Base-by-base conservation (phyloP, 2,888 invertebrate species). In the Phortica okadai region DNA sequence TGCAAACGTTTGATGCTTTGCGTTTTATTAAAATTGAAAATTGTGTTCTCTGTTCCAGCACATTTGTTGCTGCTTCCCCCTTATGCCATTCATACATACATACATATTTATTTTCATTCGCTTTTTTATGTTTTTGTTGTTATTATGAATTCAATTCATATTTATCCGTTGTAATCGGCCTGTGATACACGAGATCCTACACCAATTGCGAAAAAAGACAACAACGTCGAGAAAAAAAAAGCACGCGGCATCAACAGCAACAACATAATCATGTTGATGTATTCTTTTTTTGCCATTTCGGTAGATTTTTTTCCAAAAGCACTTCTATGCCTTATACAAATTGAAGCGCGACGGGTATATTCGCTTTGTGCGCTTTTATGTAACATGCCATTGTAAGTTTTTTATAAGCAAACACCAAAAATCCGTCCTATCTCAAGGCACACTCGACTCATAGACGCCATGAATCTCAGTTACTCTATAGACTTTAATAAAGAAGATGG, bases 111-210 rank as follows among this genome's bases (percentile, higher is more conserved):
- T 66, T 6, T 67, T 45, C 16, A 59, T 58, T 45, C 56, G 67
- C 64, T 76, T 56, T 56, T n/a, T n/a, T n/a, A 16, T 25, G 62
- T 42, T 73, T 42, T 73, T 73, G 50, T 70, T 58, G 58, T 73
- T 11, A 33, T 73, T 73, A 54, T 58, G 25, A 56, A 54, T 73
- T 56, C 33, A 14, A 41, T 45, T 70, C 54, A 25, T 73, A 25
- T 58, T 41, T 73, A 74, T 73, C 78, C 62, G 78, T 79, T 81
- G 81, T 83, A 81, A 84, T 82, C 82, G 80, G 78, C 79, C 81
- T 84, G 82, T 83, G 82, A 79, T 83, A 83, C 82, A 83, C 70
- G 79, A 77, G 80, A 81, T 82, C 77, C 80, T 78, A 79, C 81
- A 82, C 80, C 80, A 79, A 78, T 78, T 79, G 80, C 62, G 62